phyloP scores from a whole-genome alignment of 2,113 vertebrate species.

The Silurus glanis region DNA sequence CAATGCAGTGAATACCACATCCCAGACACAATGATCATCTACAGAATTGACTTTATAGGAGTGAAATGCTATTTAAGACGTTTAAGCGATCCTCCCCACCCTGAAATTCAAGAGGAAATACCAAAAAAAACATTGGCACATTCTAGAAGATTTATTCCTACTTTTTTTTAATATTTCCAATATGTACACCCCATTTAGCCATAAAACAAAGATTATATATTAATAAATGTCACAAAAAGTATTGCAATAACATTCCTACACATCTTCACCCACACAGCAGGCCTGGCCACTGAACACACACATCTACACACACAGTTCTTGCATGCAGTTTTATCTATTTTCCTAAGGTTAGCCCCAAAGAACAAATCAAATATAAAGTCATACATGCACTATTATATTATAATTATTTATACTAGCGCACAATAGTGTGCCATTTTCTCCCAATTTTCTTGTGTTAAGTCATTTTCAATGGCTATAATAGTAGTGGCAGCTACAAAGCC shows the following conservation, averaged over 20 bases:
- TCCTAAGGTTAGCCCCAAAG: neutral
- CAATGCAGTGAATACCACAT: conserved; percentile 6
- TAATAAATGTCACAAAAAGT: conserved; percentile 6
- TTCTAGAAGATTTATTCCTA: neutral
- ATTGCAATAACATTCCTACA: neutral
- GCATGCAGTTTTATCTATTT: neutral
- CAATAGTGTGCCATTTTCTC: neutral
- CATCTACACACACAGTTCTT: conserved; percentile 10
- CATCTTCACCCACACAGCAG: neutral
- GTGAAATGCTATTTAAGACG: neutral
- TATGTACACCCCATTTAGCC: neutral
- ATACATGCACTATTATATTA: neutral
- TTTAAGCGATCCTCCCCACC: conserved; percentile 4
- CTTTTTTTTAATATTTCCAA: neutral
- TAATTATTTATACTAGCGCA: neutral
- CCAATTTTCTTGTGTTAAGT: neutral
- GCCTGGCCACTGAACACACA: neutral
- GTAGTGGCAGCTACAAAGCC: neutral
- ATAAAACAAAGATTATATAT: neutral
- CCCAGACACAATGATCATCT: neutral
- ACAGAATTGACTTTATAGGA: conserved; percentile 17
- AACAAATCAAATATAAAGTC: neutral
- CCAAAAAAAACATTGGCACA: neutral
- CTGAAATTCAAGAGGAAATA: neutral
- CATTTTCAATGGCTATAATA: no score